Base-by-base conservation (phyloP, 2,113 vertebrate species). In the Prochilodus magdalenae region DNA sequence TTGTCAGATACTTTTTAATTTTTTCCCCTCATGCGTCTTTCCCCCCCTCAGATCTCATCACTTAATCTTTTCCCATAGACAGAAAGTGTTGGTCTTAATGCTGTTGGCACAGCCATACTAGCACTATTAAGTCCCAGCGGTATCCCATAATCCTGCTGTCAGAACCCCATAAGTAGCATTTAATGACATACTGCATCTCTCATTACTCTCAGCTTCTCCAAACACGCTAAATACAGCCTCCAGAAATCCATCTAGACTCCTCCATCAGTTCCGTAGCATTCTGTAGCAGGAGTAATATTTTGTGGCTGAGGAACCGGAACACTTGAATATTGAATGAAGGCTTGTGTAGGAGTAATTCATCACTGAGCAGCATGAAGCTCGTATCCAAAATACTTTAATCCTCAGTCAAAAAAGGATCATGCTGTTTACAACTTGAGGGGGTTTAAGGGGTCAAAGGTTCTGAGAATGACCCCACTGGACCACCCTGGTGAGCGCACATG, bases 111-210 rank as follows among this genome's bases (percentile, higher is more conserved):
- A 40, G 15, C 51, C 24, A 30, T 33, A 27, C 73, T 75, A 67
- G 40, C 59, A 51, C 36, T 80, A 76, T 77, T 73, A 57, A 29
- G 36, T 65, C 53, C 63, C 63, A 26, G 73, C 59, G 24, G 66
- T 51, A 49, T 81, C 75, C 59, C 66, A 57, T 84, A 80, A 73
- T 44, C 67, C 57, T 33, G 20, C 33, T 40, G 62, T 81, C 44
- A 80, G 66, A 57, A 49, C 55, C 33, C 78, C 53, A 57, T 76
- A 53, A 80, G 79, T 59, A 72, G 22, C 71, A 30, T 29, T 24
- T 73, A 57, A 81, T 72, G 73, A 59, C 57, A 40, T 65, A 65
- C 36, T 72, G 26, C n/a, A 62, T 73, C 59, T 72, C 33, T 36
- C 49, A 57, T 84, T 81, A 73, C 53, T 40, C 67, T 8, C 47